Evolutionary conservation across 2,113 vertebrate genomes (phyloP).

Genomic region (Mobula hypostoma): DNA sequence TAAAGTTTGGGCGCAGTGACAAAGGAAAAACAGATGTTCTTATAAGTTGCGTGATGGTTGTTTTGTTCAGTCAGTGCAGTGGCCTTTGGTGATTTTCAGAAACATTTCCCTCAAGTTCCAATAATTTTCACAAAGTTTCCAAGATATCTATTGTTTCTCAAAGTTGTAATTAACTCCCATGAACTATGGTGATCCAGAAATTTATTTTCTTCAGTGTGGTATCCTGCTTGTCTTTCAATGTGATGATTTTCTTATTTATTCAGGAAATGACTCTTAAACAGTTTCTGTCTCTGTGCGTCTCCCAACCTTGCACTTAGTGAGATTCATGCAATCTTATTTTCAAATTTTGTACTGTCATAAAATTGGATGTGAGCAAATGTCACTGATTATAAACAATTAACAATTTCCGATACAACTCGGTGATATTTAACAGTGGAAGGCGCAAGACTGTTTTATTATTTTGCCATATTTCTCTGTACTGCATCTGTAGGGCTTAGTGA

Average conservation of each 20-base stretch:
- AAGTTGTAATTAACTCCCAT: not conserved
- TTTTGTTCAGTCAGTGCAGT: not conserved
- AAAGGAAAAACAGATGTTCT: not conserved
- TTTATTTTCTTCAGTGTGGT: not conserved
- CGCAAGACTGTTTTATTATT: not conserved
- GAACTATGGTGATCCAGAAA: not conserved
- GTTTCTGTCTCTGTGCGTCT: not conserved
- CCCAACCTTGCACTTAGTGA: too few species aligned
- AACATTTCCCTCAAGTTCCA: not conserved
- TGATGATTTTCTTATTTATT: not conserved
- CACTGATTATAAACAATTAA: too few species aligned
- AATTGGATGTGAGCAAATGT: not conserved
- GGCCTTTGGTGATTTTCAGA: not conserved
- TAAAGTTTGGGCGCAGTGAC: not conserved
- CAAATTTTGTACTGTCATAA: not conserved
- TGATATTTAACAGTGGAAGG: not conserved
- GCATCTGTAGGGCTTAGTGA: not conserved
- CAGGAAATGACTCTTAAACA: not conserved
- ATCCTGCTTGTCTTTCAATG: not conserved
- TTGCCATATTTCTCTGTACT: not conserved
- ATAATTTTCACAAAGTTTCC: not conserved
- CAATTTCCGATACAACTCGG: too few species aligned
- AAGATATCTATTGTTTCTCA: not conserved
- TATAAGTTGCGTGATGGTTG: not conserved
- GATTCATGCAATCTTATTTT: not conserved